Evolutionary conservation across 2,888 invertebrate species (phyloP), one percentile per base, ranked within the genome.

Genomic region (Ormyrus rosae): DNA sequence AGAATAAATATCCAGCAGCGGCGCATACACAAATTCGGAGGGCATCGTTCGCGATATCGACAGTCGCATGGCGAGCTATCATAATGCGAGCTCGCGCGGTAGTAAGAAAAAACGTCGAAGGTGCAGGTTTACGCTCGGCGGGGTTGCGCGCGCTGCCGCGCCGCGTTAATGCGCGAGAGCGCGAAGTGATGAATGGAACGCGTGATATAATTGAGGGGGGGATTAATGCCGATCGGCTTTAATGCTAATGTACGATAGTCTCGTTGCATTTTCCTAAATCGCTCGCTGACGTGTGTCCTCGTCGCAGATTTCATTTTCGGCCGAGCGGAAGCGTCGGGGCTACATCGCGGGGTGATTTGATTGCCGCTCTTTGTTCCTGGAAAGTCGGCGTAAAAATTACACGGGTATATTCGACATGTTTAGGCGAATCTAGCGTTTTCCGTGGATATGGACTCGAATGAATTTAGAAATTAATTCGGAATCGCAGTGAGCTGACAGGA

Each of bases 201-300:
- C 46, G 48, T 19, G 45, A 55, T 19, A 46, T 65, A 55, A 74
- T 56, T 65, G 55, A 19, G 19, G 19, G 19, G 19, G 48, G 56
- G 56, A 65, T 56, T 65, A 74, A 74, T 74, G 56, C 56, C 19
- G 48, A 56, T 74, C 65, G 64, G 58, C 13, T 65, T 74, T 58
- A 13, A 65, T 64, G 74, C 46, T 58, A 56, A 74, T 55, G 19
- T 11, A 64, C 5, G 45, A 56, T 34, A n/a, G 19, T 19, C 1
- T 19, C 19, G 19, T 19, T 19, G 19, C 19, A 19, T 19, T 19
- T 19, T 19, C 0, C 19, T 19, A 19, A 11, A 1, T 46, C 69
- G 46, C 19, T 19, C 19, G 6, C 13, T 2, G 13, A 4, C 19
- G 19, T 4, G 19, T 19, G 8, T 13, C 9, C 48, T 70, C 60